Conservation (phyloP, 92 coral and sea anemone genomes). For the Porites cylindrica region DNA sequence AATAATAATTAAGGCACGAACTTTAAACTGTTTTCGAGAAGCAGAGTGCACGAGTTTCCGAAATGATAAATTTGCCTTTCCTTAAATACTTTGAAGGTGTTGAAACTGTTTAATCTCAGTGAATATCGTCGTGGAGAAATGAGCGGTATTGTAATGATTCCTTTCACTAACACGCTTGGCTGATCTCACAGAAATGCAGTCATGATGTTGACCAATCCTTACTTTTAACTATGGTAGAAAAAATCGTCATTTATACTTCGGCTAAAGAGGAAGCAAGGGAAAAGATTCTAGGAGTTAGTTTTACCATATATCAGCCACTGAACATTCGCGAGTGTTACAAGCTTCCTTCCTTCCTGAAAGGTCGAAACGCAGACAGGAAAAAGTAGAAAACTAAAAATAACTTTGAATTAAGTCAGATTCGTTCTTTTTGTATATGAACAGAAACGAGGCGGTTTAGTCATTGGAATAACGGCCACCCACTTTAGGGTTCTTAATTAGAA, state of each 20-base stretch:
- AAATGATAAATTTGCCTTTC: too few species aligned
- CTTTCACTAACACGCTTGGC: neutral
- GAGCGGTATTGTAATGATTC: neutral
- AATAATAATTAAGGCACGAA: neutral
- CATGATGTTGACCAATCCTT: too few species aligned
- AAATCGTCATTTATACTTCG: neutral
- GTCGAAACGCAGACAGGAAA: neutral
- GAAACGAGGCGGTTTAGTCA: too few species aligned
- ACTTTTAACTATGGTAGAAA: neutral
- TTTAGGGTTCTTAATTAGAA: too few species aligned
- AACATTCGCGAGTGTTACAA: neutral
- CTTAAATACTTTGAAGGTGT: too few species aligned
- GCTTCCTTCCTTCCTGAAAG: neutral
- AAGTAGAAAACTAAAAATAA: too few species aligned
- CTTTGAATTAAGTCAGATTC: too few species aligned
- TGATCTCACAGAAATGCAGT: neutral
- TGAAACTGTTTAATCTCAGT: neutral
- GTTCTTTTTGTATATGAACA: too few species aligned
- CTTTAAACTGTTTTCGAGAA: neutral
- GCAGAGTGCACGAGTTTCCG: neutral
- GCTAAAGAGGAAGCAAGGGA: neutral
- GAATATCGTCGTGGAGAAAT: neutral
- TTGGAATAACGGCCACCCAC: too few species aligned
- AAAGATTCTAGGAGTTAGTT: neutral
- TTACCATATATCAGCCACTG: neutral